Evolutionary conservation across 2,888 invertebrate species (phyloP).

Genomic region (Microdon myrmicae): DNA sequence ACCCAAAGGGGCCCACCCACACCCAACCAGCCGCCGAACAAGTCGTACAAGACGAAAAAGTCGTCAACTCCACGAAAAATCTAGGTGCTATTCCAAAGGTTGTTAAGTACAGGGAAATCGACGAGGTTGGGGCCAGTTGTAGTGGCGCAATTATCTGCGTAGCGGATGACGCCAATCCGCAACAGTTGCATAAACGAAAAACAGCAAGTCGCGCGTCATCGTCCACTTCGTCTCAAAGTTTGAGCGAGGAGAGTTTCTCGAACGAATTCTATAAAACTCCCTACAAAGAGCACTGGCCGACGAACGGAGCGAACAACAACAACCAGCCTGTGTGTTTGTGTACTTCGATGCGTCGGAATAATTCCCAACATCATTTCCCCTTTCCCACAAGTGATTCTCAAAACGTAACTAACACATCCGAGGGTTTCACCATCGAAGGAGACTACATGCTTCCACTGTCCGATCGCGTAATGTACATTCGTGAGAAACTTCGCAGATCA

Average conservation of each 20-base stretch:
- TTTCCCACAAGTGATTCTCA: constrained; percentile 24
- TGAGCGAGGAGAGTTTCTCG: constrained; percentile 69
- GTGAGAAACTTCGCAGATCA: constrained; percentile 59
- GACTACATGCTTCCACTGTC: constrained; percentile 56
- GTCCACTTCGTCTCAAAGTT: constrained; percentile 70
- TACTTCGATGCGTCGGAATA: constrained; percentile 21
- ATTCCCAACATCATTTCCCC: constrained; percentile 33
- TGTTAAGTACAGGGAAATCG: constrained; percentile 62
- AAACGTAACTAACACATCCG: constrained; percentile 11
- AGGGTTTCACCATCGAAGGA: constrained; percentile 56
- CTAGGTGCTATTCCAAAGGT: constrained; percentile 69
- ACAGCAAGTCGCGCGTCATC: constrained; percentile 71
- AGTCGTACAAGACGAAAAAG: constrained; percentile 56
- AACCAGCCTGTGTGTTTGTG: constrained; percentile 2
- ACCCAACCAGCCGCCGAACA: constrained; percentile 31
- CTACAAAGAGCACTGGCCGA: constrained; percentile 63
- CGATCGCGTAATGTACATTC: constrained; percentile 57
- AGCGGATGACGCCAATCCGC: constrained; percentile 21
- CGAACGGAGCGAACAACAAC: constrained; percentile 57
- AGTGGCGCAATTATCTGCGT: background rate
- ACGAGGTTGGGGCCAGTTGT: constrained; percentile 54
- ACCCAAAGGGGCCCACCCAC: constrained; percentile 56
- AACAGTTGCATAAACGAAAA: constrained; percentile 67
- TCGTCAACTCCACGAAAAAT: constrained; percentile 58
- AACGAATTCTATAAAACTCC: constrained; percentile 63